Base-by-base conservation (phyloP, 2,888 invertebrate genomes). In the Trachelus stipa region DNA sequence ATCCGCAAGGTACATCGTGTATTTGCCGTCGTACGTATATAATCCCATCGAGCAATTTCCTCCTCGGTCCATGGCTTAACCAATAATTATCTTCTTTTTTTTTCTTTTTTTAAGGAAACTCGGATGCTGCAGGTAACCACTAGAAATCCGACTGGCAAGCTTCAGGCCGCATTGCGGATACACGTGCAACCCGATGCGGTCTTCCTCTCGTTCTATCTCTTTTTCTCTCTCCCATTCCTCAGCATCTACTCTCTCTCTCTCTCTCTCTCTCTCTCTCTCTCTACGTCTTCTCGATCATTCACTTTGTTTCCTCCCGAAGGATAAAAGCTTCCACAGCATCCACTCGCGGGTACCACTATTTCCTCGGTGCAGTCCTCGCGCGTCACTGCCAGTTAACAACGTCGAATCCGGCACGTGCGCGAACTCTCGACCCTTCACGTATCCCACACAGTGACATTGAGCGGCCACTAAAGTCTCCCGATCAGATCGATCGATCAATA, bases 161-260 rank as follows among this genome's bases (percentile, higher is more conserved):
- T 80, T n/a, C 77, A 78, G 86, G 82, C 88, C 86, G 88, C 88
- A 88, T 86, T 88, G 88, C 88, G 81, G 88, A 86, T 85, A 83
- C 87, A 87, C 88, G 86, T 88, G 83, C 85, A 80, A 15, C 73
- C 74, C 80, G 69, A 30, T 69, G 69, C 30, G 33, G 33, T 31
- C 30, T 69, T 69, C 69, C 79, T 68, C 73, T 77, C 76, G 34
- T 78, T 35, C 34, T 34, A 34, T 34, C 35, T 35, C 35, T 2
- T 35, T 74, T 71, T 34, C 73, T 75, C 73, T 68, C 73, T 74
- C 74, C 69, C 75, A 68, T 12, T 68, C 76, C 80, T 35, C 35
- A n/a, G 56, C 35, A 15, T 34, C 31, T 71, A 40, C 31, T 34
- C 34, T 34, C 34, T 31, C 37, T 68, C 31, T 34, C 33, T 33